Evolutionary conservation across 2,888 invertebrate species (phyloP).

Genomic region (Melanophora roralis): DNA sequence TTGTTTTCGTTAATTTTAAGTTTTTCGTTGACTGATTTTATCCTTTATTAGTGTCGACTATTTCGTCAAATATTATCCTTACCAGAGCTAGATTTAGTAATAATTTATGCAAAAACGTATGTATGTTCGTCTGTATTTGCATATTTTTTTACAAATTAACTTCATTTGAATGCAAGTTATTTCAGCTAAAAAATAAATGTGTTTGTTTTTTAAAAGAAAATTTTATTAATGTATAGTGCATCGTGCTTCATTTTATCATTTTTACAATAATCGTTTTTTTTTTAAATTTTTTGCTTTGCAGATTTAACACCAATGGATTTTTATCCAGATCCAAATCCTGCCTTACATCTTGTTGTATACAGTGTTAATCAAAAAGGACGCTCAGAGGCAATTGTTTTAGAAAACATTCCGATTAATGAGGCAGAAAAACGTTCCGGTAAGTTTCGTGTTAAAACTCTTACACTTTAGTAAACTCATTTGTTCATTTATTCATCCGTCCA

Average conservation of each 20-base stretch:
- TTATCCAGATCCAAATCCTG: conserved; percentile 79
- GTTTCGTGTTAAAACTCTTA: conserved; percentile 55
- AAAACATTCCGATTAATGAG: conserved; percentile 91
- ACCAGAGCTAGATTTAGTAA: too few relatives aligned
- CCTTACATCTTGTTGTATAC: conserved; percentile 87
- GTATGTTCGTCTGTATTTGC: too few relatives aligned
- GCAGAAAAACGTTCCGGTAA: conserved; percentile 90
- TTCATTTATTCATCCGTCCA: conserved; percentile 10
- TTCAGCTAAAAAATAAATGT: too few relatives aligned
- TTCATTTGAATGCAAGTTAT: too few relatives aligned
- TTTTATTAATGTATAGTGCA: too few relatives aligned
- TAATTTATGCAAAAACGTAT: too few relatives aligned
- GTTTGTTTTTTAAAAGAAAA: neutral
- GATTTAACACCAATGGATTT: conserved; percentile 77
- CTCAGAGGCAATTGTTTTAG: conserved; percentile 87
- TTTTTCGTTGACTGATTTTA: too few relatives aligned
- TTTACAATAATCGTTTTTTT: neutral
- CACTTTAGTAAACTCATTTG: neutral
- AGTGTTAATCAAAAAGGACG: conserved; percentile 91
- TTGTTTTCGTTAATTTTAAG: too few relatives aligned
- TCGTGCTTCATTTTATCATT: neutral
- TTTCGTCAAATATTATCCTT: too few relatives aligned
- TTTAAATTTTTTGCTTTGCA: conserved; percentile 56
- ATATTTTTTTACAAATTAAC: too few relatives aligned
- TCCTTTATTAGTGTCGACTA: too few relatives aligned